Conservation (phyloP, 2,888 invertebrate genomes). For the Platycheirus albimanus region DNA sequence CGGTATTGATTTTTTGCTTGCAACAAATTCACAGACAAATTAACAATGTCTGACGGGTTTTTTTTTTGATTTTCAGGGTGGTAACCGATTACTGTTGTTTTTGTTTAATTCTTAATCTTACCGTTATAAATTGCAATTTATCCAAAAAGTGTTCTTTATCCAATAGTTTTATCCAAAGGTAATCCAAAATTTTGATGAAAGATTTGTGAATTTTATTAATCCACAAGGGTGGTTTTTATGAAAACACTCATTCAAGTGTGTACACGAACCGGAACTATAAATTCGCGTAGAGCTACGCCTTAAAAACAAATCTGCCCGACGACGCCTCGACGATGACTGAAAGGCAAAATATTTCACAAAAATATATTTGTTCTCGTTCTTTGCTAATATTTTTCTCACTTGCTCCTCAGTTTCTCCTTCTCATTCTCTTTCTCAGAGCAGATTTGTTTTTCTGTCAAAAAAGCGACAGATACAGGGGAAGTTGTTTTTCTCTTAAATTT, state of each 20-base stretch:
- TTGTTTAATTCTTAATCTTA: conserved; percentile 39
- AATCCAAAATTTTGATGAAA: conserved; percentile 51
- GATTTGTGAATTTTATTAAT: conserved; percentile 47
- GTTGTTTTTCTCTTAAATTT: conserved; percentile 40
- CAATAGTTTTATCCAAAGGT: conserved; percentile 64
- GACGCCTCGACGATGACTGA: conserved; percentile 73
- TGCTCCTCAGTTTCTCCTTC: neutral
- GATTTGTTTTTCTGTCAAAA: conserved; percentile 7
- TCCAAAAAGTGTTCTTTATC: conserved; percentile 47
- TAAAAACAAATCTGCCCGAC: conserved; percentile 57
- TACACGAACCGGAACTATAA: conserved; percentile 69
- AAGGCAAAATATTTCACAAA: conserved; percentile 51
- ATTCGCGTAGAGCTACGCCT: conserved; percentile 53
- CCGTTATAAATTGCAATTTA: conserved; percentile 42
- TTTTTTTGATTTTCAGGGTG: conserved; percentile 62
- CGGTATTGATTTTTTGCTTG: conserved; percentile 36
- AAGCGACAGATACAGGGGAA: conserved; percentile 14
- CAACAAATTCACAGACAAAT: conserved; percentile 10
- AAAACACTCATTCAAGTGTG: conserved; percentile 51
- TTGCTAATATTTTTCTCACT: conserved; percentile 31
- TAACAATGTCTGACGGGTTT: conserved; percentile 42
- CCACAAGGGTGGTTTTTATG: conserved; percentile 50
- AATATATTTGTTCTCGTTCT: conserved; percentile 67
- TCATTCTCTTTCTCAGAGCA: neutral
- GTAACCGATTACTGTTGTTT: conserved; percentile 46